Evolutionary conservation across 2,797 vertebrate genomes (phyloP).

Genomic region (Micrastur ruficollis): DNA sequence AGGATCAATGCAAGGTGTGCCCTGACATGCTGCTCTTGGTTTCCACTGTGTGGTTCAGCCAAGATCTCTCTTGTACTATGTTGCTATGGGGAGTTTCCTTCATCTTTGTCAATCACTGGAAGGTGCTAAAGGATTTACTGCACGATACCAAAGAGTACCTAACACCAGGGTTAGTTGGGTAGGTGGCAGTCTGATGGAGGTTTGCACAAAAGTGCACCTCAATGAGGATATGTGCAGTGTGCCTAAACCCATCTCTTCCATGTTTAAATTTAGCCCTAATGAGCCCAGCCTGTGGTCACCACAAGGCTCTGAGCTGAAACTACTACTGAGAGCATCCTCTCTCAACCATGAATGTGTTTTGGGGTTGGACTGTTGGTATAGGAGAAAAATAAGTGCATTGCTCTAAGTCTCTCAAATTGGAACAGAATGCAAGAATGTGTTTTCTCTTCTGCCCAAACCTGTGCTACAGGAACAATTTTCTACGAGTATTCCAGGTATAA

Average conservation of each 20-base stretch:
- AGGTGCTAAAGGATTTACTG: neutral
- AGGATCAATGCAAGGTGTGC: neutral
- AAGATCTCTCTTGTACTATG: neutral
- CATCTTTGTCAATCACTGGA: neutral
- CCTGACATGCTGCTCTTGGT: neutral
- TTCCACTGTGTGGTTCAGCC: neutral
- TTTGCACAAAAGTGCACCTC: neutral
- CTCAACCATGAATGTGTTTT: neutral
- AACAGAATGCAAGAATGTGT: neutral
- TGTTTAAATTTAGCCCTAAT: neutral
- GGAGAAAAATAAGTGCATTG: neutral
- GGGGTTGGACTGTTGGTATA: neutral
- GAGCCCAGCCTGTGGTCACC: neutral
- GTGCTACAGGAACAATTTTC: neutral
- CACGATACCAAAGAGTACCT: neutral
- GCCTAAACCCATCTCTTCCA: neutral
- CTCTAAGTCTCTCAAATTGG: neutral
- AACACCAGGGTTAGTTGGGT: rapidly evolving
- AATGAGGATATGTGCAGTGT: rapidly evolving
- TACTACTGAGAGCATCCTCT: neutral
- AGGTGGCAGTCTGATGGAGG: neutral
- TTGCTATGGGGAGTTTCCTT: neutral
- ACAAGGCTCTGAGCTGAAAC: neutral
- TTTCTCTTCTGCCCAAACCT: neutral
- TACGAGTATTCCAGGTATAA: neutral